phyloP scores from a whole-genome alignment of 2,888 invertebrate species.

The Minunthozetes semirufus region DNA sequence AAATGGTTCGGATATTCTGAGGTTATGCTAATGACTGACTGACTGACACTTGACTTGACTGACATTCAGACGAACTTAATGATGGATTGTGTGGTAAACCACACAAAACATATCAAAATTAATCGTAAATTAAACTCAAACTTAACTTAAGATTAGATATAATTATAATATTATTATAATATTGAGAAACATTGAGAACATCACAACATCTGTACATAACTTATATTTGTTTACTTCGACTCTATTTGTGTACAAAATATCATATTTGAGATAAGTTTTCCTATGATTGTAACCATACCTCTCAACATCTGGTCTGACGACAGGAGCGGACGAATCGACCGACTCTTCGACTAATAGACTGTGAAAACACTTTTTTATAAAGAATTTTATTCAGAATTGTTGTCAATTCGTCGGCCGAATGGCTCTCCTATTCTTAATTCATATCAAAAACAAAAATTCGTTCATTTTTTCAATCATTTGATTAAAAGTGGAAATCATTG shows the following conservation, averaged over 20 bases:
- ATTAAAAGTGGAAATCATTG: neutral
- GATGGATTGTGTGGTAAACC: neutral
- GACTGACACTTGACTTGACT: no score
- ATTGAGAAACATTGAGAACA: no score
- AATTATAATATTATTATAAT: no score
- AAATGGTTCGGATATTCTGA: constrained; percentile 23
- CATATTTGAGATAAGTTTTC: constrained; percentile 16
- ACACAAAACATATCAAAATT: constrained; percentile 19
- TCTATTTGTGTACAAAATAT: constrained; percentile 28
- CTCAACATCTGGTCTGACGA: constrained; percentile 19
- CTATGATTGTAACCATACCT: constrained; percentile 22
- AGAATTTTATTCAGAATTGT: neutral
- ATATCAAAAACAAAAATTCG: neutral
- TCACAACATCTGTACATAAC: constrained; percentile 23
- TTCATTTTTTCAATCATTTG: neutral
- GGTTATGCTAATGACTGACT: neutral
- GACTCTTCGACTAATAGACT: neutral
- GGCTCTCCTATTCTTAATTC: neutral
- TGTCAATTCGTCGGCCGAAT: neutral
- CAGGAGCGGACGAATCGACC: neutral
- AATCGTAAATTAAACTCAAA: neutral
- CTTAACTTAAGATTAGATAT: neutral
- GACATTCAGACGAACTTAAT: neutral
- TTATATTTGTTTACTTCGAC: constrained; percentile 18
- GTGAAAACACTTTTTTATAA: no score